These are phyloP conservation scores for Hydropotes inermis DNA, from an alignment of 2,113 vertebrate species.

Conservation along the genomic window DNA sequence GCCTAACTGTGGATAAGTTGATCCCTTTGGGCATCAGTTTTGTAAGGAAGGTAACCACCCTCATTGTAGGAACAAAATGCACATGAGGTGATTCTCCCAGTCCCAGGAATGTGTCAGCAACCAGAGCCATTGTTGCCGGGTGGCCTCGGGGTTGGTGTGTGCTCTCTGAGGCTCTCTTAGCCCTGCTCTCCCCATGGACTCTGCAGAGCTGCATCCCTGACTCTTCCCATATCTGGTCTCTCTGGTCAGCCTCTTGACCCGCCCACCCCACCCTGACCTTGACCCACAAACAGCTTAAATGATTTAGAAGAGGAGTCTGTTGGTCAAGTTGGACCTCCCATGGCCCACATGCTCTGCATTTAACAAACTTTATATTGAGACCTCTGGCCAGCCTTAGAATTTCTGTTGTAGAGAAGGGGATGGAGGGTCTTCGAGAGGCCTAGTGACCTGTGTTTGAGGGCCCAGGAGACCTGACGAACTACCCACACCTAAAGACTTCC, in stretches of 20 bases:
- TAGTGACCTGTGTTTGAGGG: background rate
- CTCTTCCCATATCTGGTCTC: background rate
- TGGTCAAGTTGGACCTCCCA: rapidly evolving
- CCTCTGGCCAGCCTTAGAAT: background rate
- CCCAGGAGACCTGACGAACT: background rate
- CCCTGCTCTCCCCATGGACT: background rate
- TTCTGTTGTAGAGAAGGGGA: background rate
- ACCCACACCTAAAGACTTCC: background rate
- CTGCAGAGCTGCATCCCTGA: background rate
- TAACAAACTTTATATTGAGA: background rate
- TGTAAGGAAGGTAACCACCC: background rate
- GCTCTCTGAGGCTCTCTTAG: background rate
- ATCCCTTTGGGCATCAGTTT: background rate
- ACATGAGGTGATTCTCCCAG: too few relatives aligned
- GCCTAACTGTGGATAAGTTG: background rate
- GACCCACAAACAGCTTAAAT: background rate
- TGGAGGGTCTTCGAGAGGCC: background rate
- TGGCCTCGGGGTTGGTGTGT: background rate
- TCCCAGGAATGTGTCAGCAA: too few relatives aligned
- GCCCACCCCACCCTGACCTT: background rate
- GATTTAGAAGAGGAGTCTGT: background rate
- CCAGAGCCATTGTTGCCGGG: too few relatives aligned
- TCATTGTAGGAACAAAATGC: background rate
- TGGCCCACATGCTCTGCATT: background rate
- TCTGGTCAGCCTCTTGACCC: background rate